phyloP scores from a whole-genome alignment of 2,113 vertebrate species.

The Zosterops hypoxanthus region DNA sequence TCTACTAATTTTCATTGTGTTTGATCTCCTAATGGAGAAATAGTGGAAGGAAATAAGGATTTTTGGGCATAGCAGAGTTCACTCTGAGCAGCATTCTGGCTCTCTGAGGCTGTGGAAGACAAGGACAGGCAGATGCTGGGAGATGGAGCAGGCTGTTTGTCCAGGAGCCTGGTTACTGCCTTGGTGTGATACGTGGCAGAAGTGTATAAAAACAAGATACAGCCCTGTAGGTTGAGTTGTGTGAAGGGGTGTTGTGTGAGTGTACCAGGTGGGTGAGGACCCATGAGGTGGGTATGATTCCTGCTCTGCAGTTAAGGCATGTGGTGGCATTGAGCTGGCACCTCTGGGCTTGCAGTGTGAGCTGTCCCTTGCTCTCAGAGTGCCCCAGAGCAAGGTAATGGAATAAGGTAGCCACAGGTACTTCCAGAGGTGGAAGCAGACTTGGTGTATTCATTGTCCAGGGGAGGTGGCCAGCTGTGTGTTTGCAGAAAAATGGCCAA shows the following conservation, averaged over 20 bases:
- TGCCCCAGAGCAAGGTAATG: background rate
- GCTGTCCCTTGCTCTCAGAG: background rate
- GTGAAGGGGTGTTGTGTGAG: background rate
- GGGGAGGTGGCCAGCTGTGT: background rate
- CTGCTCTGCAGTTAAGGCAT: background rate
- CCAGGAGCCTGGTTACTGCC: background rate
- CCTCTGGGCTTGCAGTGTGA: background rate
- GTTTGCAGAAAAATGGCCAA: background rate
- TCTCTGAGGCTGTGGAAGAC: background rate
- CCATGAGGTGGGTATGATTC: background rate
- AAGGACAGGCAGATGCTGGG: background rate
- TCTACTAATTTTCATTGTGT: background rate
- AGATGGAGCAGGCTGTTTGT: background rate
- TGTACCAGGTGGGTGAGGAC: background rate
- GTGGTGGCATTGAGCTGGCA: background rate
- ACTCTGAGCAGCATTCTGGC: background rate
- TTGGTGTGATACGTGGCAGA: accelerated
- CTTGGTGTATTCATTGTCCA: accelerated
- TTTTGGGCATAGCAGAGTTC: background rate
- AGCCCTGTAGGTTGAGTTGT: accelerated
- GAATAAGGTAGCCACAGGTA: background rate
- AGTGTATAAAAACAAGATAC: background rate
- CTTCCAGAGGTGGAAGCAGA: background rate
- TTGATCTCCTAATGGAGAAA: background rate
- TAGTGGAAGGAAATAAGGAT: background rate